Base-by-base conservation (phyloP, 2,888 invertebrate species). In the Euclidia mi region DNA sequence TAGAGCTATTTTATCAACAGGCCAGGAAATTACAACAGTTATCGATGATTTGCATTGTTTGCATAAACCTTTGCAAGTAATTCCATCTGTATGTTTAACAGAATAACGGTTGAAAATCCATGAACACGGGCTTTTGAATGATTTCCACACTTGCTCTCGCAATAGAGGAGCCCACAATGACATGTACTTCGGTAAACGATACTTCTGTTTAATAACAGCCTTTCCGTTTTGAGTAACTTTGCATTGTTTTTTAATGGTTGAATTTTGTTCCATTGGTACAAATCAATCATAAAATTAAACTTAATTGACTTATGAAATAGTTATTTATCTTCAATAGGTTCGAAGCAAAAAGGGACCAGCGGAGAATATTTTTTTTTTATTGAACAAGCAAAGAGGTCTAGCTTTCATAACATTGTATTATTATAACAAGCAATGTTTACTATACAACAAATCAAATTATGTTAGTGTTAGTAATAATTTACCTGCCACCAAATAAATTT, bases 21-120 rank as follows among this genome's bases (percentile, higher is more conserved):
- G 58, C 52, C 58, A 52, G 44, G 38, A 34, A 40, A 58, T 58
- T 7, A 43, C 34, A 10, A 52, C 15, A 25, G 25, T 53, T 34
- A 53, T 50, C 25, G 29, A 45, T 49, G 61, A 37, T 38, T 47
- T 53, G 40, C 62, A 62, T 53, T 57, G 57, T 51, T 51, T 51
- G 34, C 55, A 29, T 10, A 48, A 34, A 44, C 58, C 45, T 44
- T 45, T 49, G 31, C 52, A 58, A 44, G 29, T 42, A 32, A 50
- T 50, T 56, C 31, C 10, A 29, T 29, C 29, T 29, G 29, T 29
- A 29, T 29, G 29, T 38, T 43, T 44, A 25, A 51, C 15, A 38
- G 44, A 37, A 37, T 47, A 55, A 31, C 47, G 35, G 34, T 47
- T 42, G 17, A 55, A 47, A 10, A 43, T 55, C 42, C 35, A 55